A percentile compares a stretch with the other conserved stretches of the same genome.
Conservation (phyloP, 2,797 vertebrate species). For the Tangara arthus region DNA sequence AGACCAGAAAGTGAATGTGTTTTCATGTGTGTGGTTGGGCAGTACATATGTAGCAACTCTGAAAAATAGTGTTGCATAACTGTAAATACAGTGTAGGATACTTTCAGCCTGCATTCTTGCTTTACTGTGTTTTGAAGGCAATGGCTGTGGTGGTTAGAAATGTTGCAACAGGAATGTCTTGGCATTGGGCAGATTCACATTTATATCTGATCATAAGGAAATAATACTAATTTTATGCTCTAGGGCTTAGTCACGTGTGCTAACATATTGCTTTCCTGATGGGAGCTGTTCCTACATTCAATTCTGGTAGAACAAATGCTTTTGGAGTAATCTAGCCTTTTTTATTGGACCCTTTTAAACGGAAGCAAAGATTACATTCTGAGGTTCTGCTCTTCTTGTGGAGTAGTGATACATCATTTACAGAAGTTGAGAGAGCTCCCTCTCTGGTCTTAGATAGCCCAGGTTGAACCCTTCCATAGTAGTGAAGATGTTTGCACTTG, state of each 20-base stretch:
- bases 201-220: conserved; percentile 14
- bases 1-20: neutral
- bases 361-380: neutral
- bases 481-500: neutral
- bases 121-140: conserved; percentile 13
- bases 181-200: neutral
- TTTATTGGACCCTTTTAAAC: neutral
- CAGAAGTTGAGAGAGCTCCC: neutral
- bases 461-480: neutral
- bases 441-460: neutral
- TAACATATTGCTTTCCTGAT: neutral
- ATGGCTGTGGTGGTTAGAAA: conserved; percentile 13
- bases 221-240: conserved; percentile 14
- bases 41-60: conserved; percentile 33
- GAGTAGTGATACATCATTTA: neutral
- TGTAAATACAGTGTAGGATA: conserved; percentile 16
- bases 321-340: neutral
- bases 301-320: neutral
- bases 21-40: conserved; percentile 40
- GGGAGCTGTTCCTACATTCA: neutral
- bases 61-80: conserved; percentile 25
- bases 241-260: neutral
- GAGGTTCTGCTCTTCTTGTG: neutral
- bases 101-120: conserved; percentile 27
- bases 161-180: conserved; percentile 12